Evolutionary conservation across 92 coral and sea anemone genomes (phyloP).

Genomic region (Bergia sp.): DNA sequence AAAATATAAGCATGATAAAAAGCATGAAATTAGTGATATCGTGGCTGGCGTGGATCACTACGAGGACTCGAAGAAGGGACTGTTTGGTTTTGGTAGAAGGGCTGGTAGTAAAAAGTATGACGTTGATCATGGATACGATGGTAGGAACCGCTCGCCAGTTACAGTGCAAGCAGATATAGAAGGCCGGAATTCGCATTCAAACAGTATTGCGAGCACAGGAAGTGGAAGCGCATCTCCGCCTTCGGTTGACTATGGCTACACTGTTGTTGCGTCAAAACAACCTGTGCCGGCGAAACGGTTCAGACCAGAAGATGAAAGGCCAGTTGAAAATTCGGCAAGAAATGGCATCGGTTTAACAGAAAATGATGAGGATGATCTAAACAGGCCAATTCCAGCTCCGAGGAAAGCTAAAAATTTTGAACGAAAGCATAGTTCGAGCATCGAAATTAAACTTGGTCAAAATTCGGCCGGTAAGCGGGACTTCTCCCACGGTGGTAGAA

Average conservation of each 20-base stretch:
- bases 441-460: conserved; percentile 78
- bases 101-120: conserved; percentile 79
- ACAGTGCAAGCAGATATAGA: conserved; percentile 54
- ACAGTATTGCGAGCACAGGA: conserved; percentile 67
- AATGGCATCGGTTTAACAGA: conserved; percentile 42
- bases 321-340: conserved; percentile 29
- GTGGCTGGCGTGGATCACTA: conserved; percentile 70
- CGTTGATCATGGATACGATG: conserved; percentile 77
- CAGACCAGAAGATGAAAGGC: conserved; percentile 42
- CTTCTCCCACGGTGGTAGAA: conserved; percentile 26
- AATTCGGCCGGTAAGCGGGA: conserved; percentile 35
- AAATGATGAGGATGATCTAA: conserved; percentile 44
- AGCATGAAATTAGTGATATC: conserved; percentile 72
- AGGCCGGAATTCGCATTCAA: conserved; percentile 60
- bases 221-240: conserved; percentile 50
- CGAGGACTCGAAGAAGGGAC: conserved; percentile 63
- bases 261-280: conserved; percentile 21
- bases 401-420: conserved; percentile 41
- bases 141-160: conserved; percentile 48
- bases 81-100: conserved; percentile 79
- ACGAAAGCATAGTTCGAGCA: conserved; percentile 75
- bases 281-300: conserved; percentile 24
- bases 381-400: conserved; percentile 72
- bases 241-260: conserved; percentile 38
- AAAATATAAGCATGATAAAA: conserved; percentile 73